These are phyloP conservation scores for Muschampia plurimacula DNA, from an alignment of 2,888 invertebrate genomes.

Conservation along the genomic window DNA sequence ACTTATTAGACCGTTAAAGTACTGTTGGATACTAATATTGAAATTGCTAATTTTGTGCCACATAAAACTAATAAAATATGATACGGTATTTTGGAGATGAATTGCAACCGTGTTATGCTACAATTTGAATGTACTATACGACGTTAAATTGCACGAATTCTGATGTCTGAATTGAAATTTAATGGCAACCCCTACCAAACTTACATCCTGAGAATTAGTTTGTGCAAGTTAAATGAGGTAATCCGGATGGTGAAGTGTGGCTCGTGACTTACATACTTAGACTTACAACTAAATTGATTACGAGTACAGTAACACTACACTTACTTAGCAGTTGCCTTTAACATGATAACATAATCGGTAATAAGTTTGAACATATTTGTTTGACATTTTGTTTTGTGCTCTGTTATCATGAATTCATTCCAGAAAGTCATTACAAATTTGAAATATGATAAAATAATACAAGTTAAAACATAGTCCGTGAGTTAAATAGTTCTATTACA, in stretches of 20 bases:
- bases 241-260: not conserved
- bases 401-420: too few species aligned
- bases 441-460: too few species aligned
- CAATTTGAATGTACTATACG: not conserved
- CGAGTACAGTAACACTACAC: not conserved
- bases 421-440: too few species aligned
- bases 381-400: too few species aligned
- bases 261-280: not conserved
- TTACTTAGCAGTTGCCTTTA: too few species aligned
- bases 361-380: too few species aligned
- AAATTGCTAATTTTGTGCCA: too few species aligned
- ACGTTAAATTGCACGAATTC: not conserved
- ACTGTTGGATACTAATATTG: too few species aligned
- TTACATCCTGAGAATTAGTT: slow-evolving; percentile 45
- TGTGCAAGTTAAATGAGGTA: slow-evolving; percentile 31
- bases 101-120: not conserved
- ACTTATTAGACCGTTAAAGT: not conserved
- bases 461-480: too few species aligned
- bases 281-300: not conserved
- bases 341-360: too few species aligned
- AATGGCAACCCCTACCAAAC: slow-evolving; percentile 45
- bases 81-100: not conserved
- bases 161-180: slow-evolving; percentile 12
- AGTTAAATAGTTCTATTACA: too few species aligned
- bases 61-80: too few species aligned